Evolutionary conservation across 2,113 vertebrate genomes (phyloP).

Genomic region (Indicator indicator): DNA sequence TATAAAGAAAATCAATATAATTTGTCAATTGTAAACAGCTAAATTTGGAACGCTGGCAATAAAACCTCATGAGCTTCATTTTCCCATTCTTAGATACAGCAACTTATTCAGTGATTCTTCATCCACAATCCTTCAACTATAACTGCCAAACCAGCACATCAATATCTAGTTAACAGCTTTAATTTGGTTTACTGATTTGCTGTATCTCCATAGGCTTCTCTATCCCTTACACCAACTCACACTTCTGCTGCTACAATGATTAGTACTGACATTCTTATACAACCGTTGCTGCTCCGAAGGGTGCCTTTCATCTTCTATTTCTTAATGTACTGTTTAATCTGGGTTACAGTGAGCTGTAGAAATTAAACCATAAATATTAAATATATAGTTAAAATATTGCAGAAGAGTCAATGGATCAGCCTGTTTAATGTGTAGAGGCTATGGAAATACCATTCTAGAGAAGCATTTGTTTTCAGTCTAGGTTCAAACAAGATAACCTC

Average conservation of each 20-base stretch:
- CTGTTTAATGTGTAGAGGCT: background rate
- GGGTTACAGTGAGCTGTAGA: background rate
- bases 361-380: background rate
- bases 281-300: background rate
- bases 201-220: background rate
- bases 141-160: conserved; percentile 35
- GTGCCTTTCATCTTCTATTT: background rate
- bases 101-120: conserved; percentile 25
- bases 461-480: background rate
- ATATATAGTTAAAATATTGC: background rate
- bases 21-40: background rate
- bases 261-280: background rate
- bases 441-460: background rate
- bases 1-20: conserved; percentile 26
- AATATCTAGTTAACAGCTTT: conserved; percentile 41
- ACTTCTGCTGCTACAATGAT: background rate
- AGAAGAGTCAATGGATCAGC: background rate
- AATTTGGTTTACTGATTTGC: background rate
- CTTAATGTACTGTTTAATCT: background rate
- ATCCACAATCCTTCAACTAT: background rate
- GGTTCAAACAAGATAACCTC: background rate
- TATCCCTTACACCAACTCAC: background rate
- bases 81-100: background rate
- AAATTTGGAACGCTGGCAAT: background rate
- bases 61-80: background rate